A percentile compares a stretch with the other conserved stretches of the same genome.
Conservation (phyloP, 2,888 invertebrate genomes). For the Cerastis rubricosa region DNA sequence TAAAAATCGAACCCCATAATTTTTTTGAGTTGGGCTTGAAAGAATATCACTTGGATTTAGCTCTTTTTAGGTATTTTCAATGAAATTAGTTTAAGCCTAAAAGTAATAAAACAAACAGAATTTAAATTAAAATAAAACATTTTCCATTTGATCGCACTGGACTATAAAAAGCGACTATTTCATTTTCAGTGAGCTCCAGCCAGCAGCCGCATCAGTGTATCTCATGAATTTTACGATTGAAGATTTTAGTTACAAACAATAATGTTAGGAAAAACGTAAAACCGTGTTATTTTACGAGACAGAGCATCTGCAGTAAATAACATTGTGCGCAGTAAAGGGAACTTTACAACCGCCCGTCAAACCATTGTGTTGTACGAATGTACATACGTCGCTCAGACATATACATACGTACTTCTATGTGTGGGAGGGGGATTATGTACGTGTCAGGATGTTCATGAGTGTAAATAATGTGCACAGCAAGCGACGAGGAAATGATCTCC, state of each 20-base stretch:
- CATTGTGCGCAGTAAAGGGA: constrained; percentile 59
- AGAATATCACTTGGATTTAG: neutral
- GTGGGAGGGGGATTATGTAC: neutral
- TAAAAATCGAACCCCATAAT: neutral
- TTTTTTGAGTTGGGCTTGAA: neutral
- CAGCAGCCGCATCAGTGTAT: constrained; percentile 15
- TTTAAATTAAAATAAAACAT: constrained; percentile 32
- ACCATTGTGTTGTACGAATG: constrained; percentile 20
- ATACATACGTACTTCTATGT: neutral
- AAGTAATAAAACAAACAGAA: neutral
- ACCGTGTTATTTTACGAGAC: constrained; percentile 59
- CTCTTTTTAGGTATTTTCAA: neutral
- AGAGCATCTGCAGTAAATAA: constrained; percentile 62
- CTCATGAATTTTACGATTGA: constrained; percentile 52
- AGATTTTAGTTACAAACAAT: constrained; percentile 60
- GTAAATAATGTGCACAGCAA: neutral
- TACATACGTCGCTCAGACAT: constrained; percentile 1
- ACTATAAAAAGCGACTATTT: constrained; percentile 43
- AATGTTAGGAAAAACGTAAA: constrained; percentile 50
- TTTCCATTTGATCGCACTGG: constrained; percentile 21
- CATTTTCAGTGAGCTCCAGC: constrained; percentile 22
- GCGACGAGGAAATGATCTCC: neutral
- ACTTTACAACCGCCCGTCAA: constrained; percentile 57
- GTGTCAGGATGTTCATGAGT: neutral
- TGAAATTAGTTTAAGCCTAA: neutral